Evolutionary conservation across 2,113 vertebrate species (phyloP).

Genomic region (Tamias sibiricus): DNA sequence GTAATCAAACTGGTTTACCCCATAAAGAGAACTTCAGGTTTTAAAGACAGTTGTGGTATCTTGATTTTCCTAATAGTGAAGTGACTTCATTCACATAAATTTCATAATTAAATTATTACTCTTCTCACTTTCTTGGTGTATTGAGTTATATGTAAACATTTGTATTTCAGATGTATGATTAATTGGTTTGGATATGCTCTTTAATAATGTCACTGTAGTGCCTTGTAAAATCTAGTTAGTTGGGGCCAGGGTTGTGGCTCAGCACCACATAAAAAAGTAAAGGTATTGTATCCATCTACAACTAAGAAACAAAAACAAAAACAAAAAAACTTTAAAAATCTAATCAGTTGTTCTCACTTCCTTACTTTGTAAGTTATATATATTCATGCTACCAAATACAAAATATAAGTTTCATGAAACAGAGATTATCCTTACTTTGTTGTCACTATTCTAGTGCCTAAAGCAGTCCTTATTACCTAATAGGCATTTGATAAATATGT

Average conservation of each 20-base stretch:
- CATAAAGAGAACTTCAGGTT: not conserved
- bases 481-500: conserved; percentile 12
- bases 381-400: not conserved
- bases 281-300: no score
- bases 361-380: conserved; percentile 28
- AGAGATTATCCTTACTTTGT: conserved; percentile 19
- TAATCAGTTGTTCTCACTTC: not conserved
- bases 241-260: no score
- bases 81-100: not conserved
- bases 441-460: not conserved
- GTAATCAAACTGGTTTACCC: not conserved
- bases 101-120: not conserved
- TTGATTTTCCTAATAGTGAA: not conserved
- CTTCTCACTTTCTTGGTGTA: not conserved
- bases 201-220: not conserved
- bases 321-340: not conserved
- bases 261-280: no score
- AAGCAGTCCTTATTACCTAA: not conserved
- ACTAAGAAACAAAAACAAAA: no score
- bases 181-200: not conserved
- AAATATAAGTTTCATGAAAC: not conserved
- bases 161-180: not conserved
- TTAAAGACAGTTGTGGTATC: not conserved
- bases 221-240: conserved; percentile 5
- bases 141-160: not conserved